These are phyloP conservation scores for Xenopus petersii DNA, from an alignment of 2,797 vertebrate genomes.

Conservation along the genomic window DNA sequence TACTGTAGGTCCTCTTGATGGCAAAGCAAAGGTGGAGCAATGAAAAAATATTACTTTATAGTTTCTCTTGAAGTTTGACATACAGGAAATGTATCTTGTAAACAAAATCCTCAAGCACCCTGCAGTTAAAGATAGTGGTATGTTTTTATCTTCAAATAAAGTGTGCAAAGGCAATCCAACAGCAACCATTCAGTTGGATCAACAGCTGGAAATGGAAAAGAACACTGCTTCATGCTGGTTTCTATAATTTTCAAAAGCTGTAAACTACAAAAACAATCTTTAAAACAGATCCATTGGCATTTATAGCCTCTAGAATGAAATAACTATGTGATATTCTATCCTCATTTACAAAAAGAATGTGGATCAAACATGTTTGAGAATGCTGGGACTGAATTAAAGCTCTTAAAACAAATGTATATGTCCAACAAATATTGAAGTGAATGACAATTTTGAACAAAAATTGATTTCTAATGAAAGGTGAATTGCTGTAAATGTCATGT, in stretches of 20 bases:
- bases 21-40: too few relatives aligned
- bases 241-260: slow-evolving; percentile 65
- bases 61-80: slow-evolving; percentile 44
- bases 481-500: slow-evolving; percentile 30
- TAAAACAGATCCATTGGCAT: slow-evolving; percentile 54
- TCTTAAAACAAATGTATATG: slow-evolving; percentile 8
- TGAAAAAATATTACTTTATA: slow-evolving; percentile 4
- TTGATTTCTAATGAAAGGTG: slow-evolving; percentile 25
- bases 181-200: slow-evolving; percentile 60
- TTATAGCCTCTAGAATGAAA: slow-evolving; percentile 49
- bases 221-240: slow-evolving; percentile 61
- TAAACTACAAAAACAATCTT: slow-evolving; percentile 57
- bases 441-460: slow-evolving; percentile 40
- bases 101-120: slow-evolving; percentile 43
- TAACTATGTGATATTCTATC: slow-evolving; percentile 37
- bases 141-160: slow-evolving; percentile 57
- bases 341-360: slow-evolving; percentile 49
- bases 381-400: slow-evolving; percentile 29
- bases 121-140: slow-evolving; percentile 52
- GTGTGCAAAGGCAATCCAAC: slow-evolving; percentile 58
- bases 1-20: too few relatives aligned
- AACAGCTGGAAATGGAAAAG: slow-evolving; percentile 65
- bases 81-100: slow-evolving; percentile 33
- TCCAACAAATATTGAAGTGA: slow-evolving; percentile 7
- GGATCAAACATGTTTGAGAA: slow-evolving; percentile 26